Conservation (phyloP, 2,113 vertebrate species). For the Cichladusa arquata region DNA sequence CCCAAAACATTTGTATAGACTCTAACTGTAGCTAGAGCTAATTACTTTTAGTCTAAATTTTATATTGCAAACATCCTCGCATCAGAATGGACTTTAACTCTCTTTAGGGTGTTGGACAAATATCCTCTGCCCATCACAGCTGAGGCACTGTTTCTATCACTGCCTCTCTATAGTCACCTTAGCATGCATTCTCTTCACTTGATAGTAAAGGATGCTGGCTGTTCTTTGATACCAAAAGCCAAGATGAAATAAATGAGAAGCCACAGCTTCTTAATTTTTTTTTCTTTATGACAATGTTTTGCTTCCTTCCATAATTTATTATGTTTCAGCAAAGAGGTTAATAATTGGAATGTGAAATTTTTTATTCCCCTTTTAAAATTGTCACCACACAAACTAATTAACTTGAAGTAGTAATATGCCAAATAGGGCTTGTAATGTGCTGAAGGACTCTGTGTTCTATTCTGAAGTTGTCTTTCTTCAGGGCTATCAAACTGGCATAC, state of each 20-base stretch:
- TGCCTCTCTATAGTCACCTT: not conserved
- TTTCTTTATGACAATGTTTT: not conserved
- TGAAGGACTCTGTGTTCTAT: not conserved
- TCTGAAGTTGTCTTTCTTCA: not conserved
- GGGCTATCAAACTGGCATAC: not conserved
- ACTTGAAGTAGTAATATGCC: not conserved
- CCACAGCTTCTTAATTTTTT: not conserved
- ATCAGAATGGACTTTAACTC: not conserved
- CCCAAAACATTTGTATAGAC: not conserved
- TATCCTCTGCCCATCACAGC: not conserved
- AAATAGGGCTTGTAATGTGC: not conserved
- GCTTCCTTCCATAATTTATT: not conserved
- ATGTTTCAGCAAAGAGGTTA: not conserved
- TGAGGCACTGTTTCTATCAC: not conserved
- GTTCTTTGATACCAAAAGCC: not conserved
- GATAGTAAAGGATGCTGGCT: not conserved
- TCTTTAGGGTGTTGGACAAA: not conserved
- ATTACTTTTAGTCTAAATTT: not conserved
- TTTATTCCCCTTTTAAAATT: not conserved
- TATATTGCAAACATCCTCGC: not conserved
- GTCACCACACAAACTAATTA: not conserved
- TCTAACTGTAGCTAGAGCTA: not conserved
- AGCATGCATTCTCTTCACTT: accelerated
- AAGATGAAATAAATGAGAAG: not conserved
- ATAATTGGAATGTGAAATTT: not conserved